These are phyloP conservation scores for Pseudotriccus pelzelni DNA, from an alignment of 2,797 vertebrate genomes.

Conservation along the genomic window DNA sequence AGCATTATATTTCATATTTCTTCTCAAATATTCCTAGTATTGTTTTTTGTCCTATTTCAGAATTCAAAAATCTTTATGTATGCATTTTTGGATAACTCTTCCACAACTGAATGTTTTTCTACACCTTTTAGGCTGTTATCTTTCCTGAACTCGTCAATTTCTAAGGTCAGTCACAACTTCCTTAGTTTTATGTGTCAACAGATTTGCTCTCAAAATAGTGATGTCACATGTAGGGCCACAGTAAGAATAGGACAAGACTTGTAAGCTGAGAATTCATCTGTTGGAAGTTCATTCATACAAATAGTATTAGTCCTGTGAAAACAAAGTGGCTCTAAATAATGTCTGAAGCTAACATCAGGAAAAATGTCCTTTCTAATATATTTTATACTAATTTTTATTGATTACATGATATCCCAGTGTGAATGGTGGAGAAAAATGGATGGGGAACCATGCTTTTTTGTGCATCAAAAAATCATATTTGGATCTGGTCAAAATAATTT, in stretches of 20 bases:
- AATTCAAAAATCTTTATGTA: not conserved
- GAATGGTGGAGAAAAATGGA: accelerated
- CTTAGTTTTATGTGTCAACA: not conserved
- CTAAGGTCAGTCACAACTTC: not conserved
- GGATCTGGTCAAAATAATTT: not conserved
- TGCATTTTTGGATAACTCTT: not conserved
- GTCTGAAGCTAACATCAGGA: not conserved
- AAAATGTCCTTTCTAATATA: not conserved
- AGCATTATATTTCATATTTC: not conserved
- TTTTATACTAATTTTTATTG: not conserved
- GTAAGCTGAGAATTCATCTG: not conserved
- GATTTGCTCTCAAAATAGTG: not conserved
- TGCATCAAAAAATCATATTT: not conserved
- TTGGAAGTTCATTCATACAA: not conserved
- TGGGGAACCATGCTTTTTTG: not conserved
- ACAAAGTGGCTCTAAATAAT: not conserved
- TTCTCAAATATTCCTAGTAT: not conserved
- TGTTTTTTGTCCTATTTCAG: not conserved
- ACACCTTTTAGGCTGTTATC: not conserved
- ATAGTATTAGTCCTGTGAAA: not conserved
- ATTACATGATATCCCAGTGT: not conserved
- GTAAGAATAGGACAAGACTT: not conserved
- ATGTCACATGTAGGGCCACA: not conserved
- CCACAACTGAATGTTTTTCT: not conserved
- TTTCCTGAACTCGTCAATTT: not conserved